Evolutionary conservation across 2,113 vertebrate species (phyloP).

Genomic region (Lagopus muta): DNA sequence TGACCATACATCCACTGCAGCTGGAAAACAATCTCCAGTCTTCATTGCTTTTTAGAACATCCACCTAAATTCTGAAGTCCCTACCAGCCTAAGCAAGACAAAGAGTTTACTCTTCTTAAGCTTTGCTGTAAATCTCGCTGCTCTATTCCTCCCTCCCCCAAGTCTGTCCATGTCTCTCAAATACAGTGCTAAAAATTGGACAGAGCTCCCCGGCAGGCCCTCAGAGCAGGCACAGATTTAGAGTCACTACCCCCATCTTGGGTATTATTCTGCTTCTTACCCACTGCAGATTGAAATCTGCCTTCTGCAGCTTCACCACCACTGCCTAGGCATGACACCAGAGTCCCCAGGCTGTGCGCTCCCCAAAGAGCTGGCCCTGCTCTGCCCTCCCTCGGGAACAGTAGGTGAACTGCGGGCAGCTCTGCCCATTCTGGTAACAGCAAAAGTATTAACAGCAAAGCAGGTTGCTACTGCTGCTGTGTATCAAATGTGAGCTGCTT

Average conservation of each 20-base stretch:
- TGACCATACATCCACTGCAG: not conserved
- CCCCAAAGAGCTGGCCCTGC: not conserved
- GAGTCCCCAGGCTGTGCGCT: rapidly evolving
- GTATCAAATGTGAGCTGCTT: not conserved
- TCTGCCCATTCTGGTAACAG: not conserved
- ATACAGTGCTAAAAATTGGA: not conserved
- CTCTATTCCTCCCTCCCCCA: not conserved
- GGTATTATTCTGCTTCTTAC: not conserved
- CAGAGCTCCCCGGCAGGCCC: not conserved
- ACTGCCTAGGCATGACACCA: not conserved
- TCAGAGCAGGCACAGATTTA: not conserved
- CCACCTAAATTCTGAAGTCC: not conserved
- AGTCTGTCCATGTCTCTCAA: not conserved
- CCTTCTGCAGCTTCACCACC: not conserved
- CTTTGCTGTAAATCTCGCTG: not conserved
- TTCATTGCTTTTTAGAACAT: not conserved
- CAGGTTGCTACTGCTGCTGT: not conserved
- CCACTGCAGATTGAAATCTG: not conserved
- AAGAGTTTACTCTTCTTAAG: not conserved
- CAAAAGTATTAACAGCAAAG: not conserved
- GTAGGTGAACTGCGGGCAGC: not conserved
- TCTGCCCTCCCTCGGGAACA: not conserved
- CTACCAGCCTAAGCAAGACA: not conserved
- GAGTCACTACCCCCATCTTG: not conserved
- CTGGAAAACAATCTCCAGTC: rapidly evolving